phyloP scores from a whole-genome alignment of 2,797 vertebrate genomes.

The Rhabdophis nuchalis region DNA sequence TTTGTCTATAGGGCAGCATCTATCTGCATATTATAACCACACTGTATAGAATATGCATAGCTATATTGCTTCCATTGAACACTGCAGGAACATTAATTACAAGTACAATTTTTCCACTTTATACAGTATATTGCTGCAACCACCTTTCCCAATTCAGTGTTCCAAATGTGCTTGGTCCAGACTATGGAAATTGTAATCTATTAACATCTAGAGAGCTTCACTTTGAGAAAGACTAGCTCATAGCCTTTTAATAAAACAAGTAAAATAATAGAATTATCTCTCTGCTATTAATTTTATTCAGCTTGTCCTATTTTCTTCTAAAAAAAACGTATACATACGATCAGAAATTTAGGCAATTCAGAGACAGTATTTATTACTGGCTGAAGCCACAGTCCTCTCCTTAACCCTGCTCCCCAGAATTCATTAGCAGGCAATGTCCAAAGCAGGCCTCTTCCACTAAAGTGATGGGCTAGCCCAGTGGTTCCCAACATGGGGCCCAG shows the following conservation, averaged over 20 bases:
- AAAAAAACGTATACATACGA: conserved; percentile 47
- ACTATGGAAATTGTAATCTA: background rate
- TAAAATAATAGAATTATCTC: background rate
- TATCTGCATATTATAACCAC: background rate
- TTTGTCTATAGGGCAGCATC: background rate
- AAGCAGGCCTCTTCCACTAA: background rate
- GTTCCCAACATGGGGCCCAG: too few relatives aligned
- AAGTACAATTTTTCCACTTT: background rate
- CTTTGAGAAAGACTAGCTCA: background rate
- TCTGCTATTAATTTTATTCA: conserved; percentile 41
- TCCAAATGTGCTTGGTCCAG: background rate
- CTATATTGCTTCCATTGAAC: background rate
- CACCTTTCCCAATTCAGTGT: background rate
- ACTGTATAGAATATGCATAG: background rate
- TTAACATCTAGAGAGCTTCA: background rate
- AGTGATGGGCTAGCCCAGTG: too few relatives aligned
- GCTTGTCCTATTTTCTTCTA: conserved; percentile 42
- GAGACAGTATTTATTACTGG: conserved; percentile 33
- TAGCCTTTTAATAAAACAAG: conserved; percentile 6
- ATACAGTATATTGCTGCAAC: background rate
- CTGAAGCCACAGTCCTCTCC: too few relatives aligned
- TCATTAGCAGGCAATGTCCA: background rate
- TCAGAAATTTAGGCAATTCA: conserved; percentile 64
- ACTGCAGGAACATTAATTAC: background rate
- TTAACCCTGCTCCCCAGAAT: background rate